Percentiles rank a stretch among this genome's conserved stretches.
phyloP scores from a whole-genome alignment of 1,140 invertebrate species.

The Thaumetopoea pityocampa region DNA sequence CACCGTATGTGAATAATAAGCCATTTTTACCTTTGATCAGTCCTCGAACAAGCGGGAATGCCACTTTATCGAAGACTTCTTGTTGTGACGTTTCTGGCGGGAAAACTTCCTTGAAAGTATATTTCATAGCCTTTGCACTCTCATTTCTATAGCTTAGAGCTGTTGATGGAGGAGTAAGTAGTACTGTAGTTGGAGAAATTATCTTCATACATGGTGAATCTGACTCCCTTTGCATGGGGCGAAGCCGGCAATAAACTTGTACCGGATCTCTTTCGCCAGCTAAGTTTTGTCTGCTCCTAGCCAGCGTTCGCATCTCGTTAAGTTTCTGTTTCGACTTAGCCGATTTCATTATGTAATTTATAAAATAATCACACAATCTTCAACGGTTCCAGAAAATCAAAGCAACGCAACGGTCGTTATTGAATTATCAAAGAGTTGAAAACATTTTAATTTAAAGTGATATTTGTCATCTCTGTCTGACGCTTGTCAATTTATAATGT shows the following conservation, averaged over 20 bases:
- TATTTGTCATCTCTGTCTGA: constrained; percentile 19
- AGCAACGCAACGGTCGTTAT: constrained; percentile 52
- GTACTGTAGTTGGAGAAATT: constrained; percentile 81
- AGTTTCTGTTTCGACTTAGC: constrained; percentile 63
- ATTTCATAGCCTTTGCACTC: constrained; percentile 82
- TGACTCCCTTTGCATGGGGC: constrained; percentile 82
- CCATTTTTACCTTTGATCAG: constrained; percentile 90
- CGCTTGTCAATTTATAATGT: constrained; percentile 1
- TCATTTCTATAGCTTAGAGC: constrained; percentile 79
- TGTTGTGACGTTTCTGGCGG: constrained; percentile 85
- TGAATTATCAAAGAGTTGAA: constrained; percentile 24
- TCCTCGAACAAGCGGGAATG: constrained; percentile 90
- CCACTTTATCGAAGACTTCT: constrained; percentile 90
- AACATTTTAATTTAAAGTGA: constrained; percentile 15
- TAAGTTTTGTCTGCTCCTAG: constrained; percentile 62
- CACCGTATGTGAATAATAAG: constrained; percentile 95
- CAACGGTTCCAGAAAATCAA: constrained; percentile 50
- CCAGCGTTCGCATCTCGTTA: constrained; percentile 62
- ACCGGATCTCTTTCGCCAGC: constrained; percentile 80
- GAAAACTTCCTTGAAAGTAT: constrained; percentile 91
- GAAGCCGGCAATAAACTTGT: constrained; percentile 89
- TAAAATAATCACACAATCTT: constrained; percentile 28
- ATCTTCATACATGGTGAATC: constrained; percentile 85
- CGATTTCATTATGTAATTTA: constrained; percentile 52
- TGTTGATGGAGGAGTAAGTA: constrained; percentile 81